These are phyloP conservation scores for Acronicta leporina DNA, from an alignment of 2,888 invertebrate species.

Conservation along the genomic window DNA sequence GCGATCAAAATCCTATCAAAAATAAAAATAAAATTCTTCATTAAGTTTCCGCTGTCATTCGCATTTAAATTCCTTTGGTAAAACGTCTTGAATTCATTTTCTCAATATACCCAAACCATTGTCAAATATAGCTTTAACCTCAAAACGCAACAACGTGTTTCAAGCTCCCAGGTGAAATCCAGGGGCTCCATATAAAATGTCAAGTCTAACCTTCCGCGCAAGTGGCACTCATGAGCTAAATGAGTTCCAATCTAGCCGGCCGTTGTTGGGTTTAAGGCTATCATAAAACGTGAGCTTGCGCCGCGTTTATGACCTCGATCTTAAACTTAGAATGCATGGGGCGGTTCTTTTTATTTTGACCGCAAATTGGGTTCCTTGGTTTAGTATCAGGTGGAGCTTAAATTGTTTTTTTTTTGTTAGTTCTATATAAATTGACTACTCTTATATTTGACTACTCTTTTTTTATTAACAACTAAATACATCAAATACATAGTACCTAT, in stretches of 20 bases:
- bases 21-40: too few species aligned
- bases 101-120: too few species aligned
- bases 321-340: conserved; percentile 66
- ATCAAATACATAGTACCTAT: too few species aligned
- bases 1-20: too few species aligned
- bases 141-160: not conserved
- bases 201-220: conserved; percentile 38
- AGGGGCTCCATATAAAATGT: conserved; percentile 48
- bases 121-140: not conserved
- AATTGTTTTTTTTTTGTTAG: conserved; percentile 1
- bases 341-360: conserved; percentile 36
- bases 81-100: too few species aligned
- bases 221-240: conserved; percentile 72
- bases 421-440: not conserved
- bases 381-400: conserved; percentile 5
- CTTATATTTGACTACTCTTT: not conserved
- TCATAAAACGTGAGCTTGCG: conserved; percentile 68
- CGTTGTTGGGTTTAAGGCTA: conserved; percentile 72
- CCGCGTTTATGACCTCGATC: conserved; percentile 58
- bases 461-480: too few species aligned
- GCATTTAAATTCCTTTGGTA: too few species aligned
- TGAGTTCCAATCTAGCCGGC: conserved; percentile 76
- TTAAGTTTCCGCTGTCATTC: too few species aligned
- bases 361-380: conserved; percentile 42
- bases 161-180: conserved; percentile 21